Conservation (phyloP, 2,113 vertebrate species). For the Nothoprocta perdicaria region DNA sequence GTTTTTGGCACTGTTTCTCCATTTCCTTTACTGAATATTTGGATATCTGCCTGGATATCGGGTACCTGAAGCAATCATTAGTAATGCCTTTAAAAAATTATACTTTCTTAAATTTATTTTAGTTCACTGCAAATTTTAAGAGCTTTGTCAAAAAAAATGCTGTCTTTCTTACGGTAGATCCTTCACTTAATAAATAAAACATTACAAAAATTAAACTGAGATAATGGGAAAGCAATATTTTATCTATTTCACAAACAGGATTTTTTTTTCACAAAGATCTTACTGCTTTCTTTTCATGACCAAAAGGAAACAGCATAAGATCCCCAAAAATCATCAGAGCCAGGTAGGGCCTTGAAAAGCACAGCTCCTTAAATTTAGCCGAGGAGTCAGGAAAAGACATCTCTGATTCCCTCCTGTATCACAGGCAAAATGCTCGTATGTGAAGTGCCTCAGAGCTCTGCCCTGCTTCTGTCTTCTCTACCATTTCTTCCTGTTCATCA, state of each 20-base stretch:
- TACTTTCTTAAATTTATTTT: not conserved
- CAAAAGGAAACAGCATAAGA: not conserved
- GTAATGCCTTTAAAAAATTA: constrained; percentile 9
- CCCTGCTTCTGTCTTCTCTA: constrained; percentile 38
- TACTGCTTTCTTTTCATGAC: not conserved
- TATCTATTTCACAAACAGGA: not conserved
- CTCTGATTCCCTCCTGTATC: not conserved
- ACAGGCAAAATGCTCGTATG: not conserved
- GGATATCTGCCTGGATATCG: not conserved
- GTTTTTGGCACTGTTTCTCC: not conserved
- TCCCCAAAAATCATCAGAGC: not conserved
- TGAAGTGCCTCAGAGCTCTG: constrained; percentile 44
- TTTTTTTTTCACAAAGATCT: not conserved
- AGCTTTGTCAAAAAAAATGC: not conserved
- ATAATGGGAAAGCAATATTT: not conserved
- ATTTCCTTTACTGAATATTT: not conserved
- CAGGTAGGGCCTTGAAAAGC: not conserved
- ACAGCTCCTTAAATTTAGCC: not conserved
- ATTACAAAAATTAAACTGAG: not conserved
- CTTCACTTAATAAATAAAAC: not conserved
- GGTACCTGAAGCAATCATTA: not conserved
- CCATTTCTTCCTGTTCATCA: not conserved
- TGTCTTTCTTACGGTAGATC: not conserved
- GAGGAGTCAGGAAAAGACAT: not conserved
- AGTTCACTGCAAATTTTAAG: not conserved